Conservation (phyloP, 1,140 invertebrate species). For the Pachyrhynchus sulphureomaculatus region DNA sequence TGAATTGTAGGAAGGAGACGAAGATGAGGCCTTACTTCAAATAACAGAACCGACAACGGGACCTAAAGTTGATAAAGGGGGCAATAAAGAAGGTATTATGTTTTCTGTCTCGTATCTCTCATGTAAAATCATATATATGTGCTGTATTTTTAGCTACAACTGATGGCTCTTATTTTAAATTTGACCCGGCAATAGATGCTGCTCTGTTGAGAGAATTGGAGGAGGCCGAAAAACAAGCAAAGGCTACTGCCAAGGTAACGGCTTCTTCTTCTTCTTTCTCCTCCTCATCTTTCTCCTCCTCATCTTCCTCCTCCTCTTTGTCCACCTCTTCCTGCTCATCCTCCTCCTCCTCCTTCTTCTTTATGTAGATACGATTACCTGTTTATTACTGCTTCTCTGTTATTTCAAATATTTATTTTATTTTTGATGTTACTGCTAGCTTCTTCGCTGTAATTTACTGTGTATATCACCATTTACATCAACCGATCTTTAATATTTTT, state of each 20-base stretch:
- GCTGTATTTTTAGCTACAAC: constrained; percentile 11
- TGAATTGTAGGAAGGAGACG: constrained; percentile 18
- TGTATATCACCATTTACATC: too few species aligned
- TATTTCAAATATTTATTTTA: too few species aligned
- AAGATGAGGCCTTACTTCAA: not conserved
- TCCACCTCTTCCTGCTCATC: too few species aligned
- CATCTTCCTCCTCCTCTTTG: too few species aligned
- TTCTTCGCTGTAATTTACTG: too few species aligned
- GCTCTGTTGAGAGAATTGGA: constrained; percentile 46
- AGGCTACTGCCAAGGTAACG: constrained; percentile 37
- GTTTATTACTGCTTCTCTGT: too few species aligned
- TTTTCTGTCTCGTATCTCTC: not conserved
- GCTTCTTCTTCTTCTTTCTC: too few species aligned
- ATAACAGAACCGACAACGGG: not conserved
- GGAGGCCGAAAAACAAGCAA: constrained; percentile 47
- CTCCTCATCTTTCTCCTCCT: too few species aligned
- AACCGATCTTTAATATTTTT: too few species aligned
- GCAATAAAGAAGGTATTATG: not conserved
- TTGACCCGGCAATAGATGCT: constrained; percentile 37
- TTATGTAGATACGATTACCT: too few species aligned
- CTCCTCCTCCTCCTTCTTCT: too few species aligned
- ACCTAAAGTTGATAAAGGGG: not conserved
- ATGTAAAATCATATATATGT: not conserved
- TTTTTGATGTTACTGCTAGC: too few species aligned
- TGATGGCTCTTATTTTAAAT: constrained; percentile 31